Base-by-base conservation (phyloP, 1,140 invertebrate species). In the Macrocentrus cingulum region DNA sequence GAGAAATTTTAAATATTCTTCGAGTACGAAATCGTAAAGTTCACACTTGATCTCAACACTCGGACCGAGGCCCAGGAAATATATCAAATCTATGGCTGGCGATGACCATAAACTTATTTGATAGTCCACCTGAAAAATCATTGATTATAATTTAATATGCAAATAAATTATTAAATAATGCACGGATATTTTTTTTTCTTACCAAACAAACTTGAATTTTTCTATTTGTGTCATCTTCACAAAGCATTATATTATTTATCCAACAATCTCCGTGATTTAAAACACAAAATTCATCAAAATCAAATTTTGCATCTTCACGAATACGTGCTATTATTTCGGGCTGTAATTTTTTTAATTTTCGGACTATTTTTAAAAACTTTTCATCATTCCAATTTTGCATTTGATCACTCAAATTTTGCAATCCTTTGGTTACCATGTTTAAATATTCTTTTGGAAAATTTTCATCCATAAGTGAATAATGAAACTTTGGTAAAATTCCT, bases 81-180 rank as follows among this genome's bases (percentile, higher is more conserved):
- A 80, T 8, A 77, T 59, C 1, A 83, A 34, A 60, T 83, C 82
- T 2, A 81, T 66, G 1, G 67, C 78, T 4, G 79, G 77, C 16
- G 77, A 81, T 2, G 70, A 68, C 37, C 74, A 76, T 13, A 76
- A 63, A n/a, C 56, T 36, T 57, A 77, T 67, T 69, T 83, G 81
- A 59, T 74, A 82, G 54, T 83, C 80, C 11, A 81, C 61, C 72
- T 76, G 45, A 66, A 15, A 66, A 44, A 29, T 29, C 9, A 29
- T 9, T n/a, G n/a, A n/a, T n/a, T n/a, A n/a, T n/a, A n/a, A n/a
- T n/a, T n/a, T 32, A 19, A n/a, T 18, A 42, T 29, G 20, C 29
- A 52, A 52, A 9, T 11, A 25, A 3, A 5, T 8, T 32, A 50
- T 34, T 1, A 50, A n/a, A n/a, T n/a, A n/a, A n/a, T n/a, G n/a